phyloP scores from a whole-genome alignment of 1,140 invertebrate genomes.

The Zeugodacus cucurbitae region DNA sequence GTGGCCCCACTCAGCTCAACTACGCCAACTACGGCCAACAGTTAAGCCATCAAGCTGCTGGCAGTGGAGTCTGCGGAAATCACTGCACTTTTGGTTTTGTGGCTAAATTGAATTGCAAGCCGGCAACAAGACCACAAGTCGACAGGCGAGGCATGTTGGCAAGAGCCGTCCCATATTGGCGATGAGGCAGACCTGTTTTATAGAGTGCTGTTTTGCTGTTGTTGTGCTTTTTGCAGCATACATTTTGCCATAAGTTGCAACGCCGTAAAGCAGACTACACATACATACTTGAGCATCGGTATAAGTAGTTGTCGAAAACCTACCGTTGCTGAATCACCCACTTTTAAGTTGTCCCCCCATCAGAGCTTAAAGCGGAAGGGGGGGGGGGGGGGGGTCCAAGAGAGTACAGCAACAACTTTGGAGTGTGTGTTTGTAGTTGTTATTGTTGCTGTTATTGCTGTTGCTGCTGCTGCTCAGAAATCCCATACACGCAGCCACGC shows the following conservation, averaged over 20 bases:
- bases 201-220: neutral
- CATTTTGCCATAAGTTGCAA: neutral
- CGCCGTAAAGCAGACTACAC: neutral
- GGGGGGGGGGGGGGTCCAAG: neutral
- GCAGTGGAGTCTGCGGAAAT: conserved; percentile 24
- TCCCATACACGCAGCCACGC: conserved; percentile 7
- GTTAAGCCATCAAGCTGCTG: conserved; percentile 3
- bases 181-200: neutral
- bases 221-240: neutral
- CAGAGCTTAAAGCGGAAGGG: neutral
- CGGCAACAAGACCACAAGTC: neutral
- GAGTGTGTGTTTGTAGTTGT: neutral
- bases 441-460: neutral
- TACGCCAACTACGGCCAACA: neutral
- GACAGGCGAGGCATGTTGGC: neutral
- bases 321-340: neutral
- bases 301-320: neutral
- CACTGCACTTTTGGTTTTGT: neutral
- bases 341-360: neutral
- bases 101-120: conserved; percentile 24
- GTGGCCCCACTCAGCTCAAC: conserved; percentile 3
- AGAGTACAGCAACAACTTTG: neutral
- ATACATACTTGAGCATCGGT: neutral
- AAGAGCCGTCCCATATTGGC: neutral
- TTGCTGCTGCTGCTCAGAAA: neutral